phyloP scores from a whole-genome alignment of 2,797 vertebrate species.

The Labroides dimidiatus region DNA sequence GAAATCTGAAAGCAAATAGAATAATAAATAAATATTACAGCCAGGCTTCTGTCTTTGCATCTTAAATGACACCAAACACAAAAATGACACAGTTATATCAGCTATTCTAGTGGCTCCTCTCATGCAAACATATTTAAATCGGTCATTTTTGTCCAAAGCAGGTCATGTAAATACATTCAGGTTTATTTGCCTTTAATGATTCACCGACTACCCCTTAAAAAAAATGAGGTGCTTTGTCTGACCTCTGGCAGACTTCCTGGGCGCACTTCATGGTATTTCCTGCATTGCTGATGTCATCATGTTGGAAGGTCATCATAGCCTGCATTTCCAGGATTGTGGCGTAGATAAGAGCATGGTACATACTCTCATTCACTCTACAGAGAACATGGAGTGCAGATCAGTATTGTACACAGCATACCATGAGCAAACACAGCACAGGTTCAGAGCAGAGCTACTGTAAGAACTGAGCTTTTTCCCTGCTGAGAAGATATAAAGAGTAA shows the following conservation, averaged over 20 bases:
- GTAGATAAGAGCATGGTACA: slow-evolving; percentile 92
- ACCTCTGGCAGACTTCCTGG: slow-evolving; percentile 90
- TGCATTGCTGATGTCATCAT: slow-evolving; percentile 87
- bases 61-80: background rate
- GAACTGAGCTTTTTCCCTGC: slow-evolving; percentile 33
- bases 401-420: slow-evolving; percentile 14
- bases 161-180: slow-evolving; percentile 55
- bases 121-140: slow-evolving; percentile 74
- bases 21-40: background rate
- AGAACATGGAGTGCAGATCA: slow-evolving; percentile 29
- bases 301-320: slow-evolving; percentile 92
- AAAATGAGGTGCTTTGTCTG: slow-evolving; percentile 19
- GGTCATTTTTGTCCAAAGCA: slow-evolving; percentile 1
- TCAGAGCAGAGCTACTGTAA: background rate
- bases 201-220: background rate
- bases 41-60: background rate
- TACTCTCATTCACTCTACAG: slow-evolving; percentile 84
- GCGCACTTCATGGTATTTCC: slow-evolving; percentile 89
- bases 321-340: slow-evolving; percentile 91
- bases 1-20: slow-evolving; percentile 75
- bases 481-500: slow-evolving; percentile 48
- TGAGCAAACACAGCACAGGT: slow-evolving; percentile 33
- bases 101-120: slow-evolving; percentile 7
- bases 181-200: slow-evolving; percentile 42
- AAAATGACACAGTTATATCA: slow-evolving; percentile 4